Conservation (phyloP, 2,888 invertebrate species). For the Buathra laborator region DNA sequence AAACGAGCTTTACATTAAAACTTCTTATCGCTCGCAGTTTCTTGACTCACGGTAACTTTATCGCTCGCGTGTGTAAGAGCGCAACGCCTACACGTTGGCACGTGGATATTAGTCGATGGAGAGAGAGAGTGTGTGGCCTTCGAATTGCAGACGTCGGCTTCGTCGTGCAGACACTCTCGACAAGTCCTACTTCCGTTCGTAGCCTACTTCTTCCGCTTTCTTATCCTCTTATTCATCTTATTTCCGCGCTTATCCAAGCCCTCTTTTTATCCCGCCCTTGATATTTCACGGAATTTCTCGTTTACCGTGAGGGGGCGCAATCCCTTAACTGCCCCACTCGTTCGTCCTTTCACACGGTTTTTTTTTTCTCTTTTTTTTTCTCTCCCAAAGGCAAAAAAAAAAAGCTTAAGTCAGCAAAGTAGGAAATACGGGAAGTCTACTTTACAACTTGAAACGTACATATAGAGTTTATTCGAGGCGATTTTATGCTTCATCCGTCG, state of each 20-base stretch:
- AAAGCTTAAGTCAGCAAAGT: background rate
- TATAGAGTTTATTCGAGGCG: background rate
- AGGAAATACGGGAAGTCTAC: background rate
- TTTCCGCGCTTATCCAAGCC: background rate
- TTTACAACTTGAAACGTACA: background rate
- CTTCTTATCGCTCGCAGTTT: background rate
- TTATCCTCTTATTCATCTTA: background rate
- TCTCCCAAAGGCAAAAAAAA: background rate
- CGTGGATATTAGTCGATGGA: background rate
- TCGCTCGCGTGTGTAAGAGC: background rate
- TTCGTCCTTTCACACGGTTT: background rate
- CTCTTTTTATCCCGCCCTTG: background rate
- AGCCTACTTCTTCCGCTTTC: background rate
- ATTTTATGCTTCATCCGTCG: background rate
- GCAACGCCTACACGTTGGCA: background rate
- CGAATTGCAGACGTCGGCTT: too few species aligned
- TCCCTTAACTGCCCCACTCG: slow-evolving; percentile 1
- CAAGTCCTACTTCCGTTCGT: too few species aligned
- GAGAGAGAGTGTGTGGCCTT: too few species aligned
- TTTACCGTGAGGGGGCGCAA: background rate
- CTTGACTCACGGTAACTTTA: slow-evolving; percentile 8
- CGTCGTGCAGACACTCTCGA: too few species aligned
- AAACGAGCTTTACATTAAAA: slow-evolving; percentile 9
- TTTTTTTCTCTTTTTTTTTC: background rate
- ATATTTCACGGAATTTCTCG: background rate